Evolutionary conservation across 1,140 invertebrate species (phyloP).

Genomic region (Drosophila azteca): DNA sequence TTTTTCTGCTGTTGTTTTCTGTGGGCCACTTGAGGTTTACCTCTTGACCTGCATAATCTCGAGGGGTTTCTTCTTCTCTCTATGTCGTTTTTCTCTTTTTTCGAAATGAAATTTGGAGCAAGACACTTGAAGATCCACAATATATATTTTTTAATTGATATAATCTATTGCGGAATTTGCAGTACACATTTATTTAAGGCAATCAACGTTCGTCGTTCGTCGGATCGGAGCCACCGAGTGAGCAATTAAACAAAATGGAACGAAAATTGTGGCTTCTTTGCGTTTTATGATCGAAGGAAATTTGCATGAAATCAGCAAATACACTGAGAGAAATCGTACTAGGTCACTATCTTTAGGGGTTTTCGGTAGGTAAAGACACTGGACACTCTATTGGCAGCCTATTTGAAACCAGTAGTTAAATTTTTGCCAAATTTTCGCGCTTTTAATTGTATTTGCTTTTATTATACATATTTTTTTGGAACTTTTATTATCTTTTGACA

Average conservation of each 20-base stretch:
- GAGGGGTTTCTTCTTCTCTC: constrained; percentile 31
- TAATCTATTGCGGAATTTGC: constrained; percentile 61
- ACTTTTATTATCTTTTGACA: too few relatives aligned
- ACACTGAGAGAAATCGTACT: constrained; percentile 10
- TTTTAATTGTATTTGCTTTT: too few relatives aligned
- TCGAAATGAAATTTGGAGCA: constrained; percentile 58
- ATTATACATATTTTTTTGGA: too few relatives aligned
- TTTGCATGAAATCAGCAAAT: constrained; percentile 63
- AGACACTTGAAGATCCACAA: constrained; percentile 33
- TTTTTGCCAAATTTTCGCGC: too few relatives aligned
- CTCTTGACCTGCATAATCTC: constrained; percentile 65
- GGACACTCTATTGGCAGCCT: constrained; percentile 38
- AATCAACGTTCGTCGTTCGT: constrained; percentile 57
- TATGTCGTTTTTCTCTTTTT: constrained; percentile 8
- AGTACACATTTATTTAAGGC: constrained; percentile 56
- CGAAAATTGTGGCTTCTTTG: constrained; percentile 17
- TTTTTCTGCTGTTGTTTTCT: constrained; percentile 8
- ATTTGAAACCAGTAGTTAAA: too few relatives aligned
- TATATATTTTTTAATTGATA: constrained; percentile 70
- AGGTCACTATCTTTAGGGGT: not conserved
- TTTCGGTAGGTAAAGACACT: not conserved
- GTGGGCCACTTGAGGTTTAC: constrained; percentile 41
- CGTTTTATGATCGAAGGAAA: constrained; percentile 25
- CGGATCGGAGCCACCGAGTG: not conserved
- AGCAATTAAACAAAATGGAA: constrained; percentile 58